Percentiles rank a stretch among this genome's conserved stretches.
Evolutionary conservation across 2,797 vertebrate species (phyloP).

Genomic region (Hydrocynus forskahlii): DNA sequence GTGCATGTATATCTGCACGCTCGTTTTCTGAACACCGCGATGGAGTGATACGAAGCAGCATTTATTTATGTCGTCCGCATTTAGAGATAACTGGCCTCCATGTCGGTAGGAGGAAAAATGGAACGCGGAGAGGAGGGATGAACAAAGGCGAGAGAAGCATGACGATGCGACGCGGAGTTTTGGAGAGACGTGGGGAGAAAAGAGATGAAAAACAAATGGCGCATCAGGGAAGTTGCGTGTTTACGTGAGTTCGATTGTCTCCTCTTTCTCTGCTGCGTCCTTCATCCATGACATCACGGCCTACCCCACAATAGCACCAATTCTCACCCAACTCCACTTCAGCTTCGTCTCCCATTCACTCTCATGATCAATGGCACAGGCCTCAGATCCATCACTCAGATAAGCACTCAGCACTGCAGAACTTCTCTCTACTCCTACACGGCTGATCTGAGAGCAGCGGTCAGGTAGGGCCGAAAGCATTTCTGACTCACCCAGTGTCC

Average conservation of each 20-base stretch:
- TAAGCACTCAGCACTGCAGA: neutral
- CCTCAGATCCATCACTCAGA: constrained; percentile 13
- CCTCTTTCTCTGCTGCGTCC: neutral
- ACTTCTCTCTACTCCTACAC: neutral
- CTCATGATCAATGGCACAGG: constrained; percentile 8
- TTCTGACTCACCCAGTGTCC: constrained; percentile 27
- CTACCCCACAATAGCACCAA: neutral
- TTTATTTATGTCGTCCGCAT: constrained; percentile 45
- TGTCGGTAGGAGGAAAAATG: constrained; percentile 39
- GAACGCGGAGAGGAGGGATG: neutral
- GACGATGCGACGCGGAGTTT: neutral
- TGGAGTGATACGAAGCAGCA: constrained; percentile 42
- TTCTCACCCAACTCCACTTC: constrained; percentile 14
- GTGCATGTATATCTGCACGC: constrained; percentile 12
- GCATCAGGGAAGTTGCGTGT: neutral
- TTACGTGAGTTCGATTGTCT: neutral
- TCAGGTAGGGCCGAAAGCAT: constrained; percentile 46
- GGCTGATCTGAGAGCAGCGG: constrained; percentile 42
- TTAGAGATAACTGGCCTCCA: constrained; percentile 34
- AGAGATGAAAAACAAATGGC: neutral
- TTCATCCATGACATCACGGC: constrained; percentile 39
- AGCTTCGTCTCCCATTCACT: constrained; percentile 6
- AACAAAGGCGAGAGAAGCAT: too few species aligned
- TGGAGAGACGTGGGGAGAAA: neutral
- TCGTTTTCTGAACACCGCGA: constrained; percentile 37